Percentiles rank a stretch among this genome's conserved stretches.
Conservation (phyloP, 92 coral and sea anemone genomes). For the Epizoanthus fatuus region DNA sequence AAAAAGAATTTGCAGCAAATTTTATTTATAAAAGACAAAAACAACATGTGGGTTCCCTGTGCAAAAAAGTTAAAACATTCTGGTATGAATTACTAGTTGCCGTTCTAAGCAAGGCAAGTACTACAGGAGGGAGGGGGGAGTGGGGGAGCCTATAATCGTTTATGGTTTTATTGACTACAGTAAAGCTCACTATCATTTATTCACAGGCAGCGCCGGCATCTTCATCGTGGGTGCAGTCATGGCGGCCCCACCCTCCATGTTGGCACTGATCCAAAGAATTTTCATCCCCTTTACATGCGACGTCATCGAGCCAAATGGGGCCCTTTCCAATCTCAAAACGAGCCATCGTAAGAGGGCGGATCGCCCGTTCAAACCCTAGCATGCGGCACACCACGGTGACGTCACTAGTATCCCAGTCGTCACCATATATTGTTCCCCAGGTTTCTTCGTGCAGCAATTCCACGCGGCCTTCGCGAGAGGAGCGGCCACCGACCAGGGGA, state of each 20-base stretch:
- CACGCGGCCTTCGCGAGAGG: slow-evolving; percentile 12
- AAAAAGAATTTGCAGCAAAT: too few relatives aligned
- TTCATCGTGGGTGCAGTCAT: slow-evolving; percentile 13
- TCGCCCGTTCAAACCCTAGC: slow-evolving; percentile 14
- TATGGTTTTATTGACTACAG: neutral
- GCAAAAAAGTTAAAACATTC: too few relatives aligned
- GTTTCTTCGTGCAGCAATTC: slow-evolving; percentile 6
- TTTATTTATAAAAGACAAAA: too few relatives aligned
- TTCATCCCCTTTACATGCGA: slow-evolving; percentile 15
- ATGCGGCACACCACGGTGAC: slow-evolving; percentile 12
- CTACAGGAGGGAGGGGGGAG: neutral
- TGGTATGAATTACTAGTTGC: too few relatives aligned
- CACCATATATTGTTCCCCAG: slow-evolving; percentile 12
- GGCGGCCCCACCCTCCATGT: slow-evolving; percentile 3
- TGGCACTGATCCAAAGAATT: slow-evolving; percentile 1
- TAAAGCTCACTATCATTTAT: neutral
- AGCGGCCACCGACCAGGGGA: slow-evolving; percentile 11
- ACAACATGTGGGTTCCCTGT: too few relatives aligned
- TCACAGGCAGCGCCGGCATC: slow-evolving; percentile 9
- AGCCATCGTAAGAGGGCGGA: neutral
- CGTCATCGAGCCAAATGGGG: slow-evolving; percentile 10
- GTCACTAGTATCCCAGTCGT: slow-evolving; percentile 8
- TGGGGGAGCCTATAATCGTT: too few relatives aligned
- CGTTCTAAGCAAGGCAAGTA: too few relatives aligned
- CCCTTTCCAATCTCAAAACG: neutral